These are phyloP conservation scores for Proteles cristata DNA, from an alignment of 2,113 vertebrate genomes.

Conservation along the genomic window DNA sequence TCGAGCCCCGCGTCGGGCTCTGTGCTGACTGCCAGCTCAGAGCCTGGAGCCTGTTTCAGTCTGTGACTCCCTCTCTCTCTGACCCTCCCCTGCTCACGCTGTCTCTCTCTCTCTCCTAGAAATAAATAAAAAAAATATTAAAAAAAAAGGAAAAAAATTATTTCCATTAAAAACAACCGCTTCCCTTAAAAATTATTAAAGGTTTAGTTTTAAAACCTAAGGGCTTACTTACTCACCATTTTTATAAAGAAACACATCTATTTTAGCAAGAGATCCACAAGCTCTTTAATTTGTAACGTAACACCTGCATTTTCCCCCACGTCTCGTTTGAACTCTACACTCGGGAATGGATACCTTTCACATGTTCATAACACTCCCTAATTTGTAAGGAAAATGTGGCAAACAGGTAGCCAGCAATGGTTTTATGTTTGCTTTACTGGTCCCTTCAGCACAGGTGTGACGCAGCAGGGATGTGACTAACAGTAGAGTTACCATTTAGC, in stretches of 20 bases:
- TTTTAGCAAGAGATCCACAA: background rate
- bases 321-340: background rate
- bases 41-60: no score
- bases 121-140: no score
- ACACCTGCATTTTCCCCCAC: background rate
- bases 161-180: background rate
- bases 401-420: background rate
- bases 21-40: no score
- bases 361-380: background rate
- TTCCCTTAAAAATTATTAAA: background rate
- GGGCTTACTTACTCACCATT: background rate
- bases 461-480: background rate
- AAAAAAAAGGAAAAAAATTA: no score
- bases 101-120: no score
- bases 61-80: no score
- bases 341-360: background rate
- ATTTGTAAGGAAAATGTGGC: background rate
- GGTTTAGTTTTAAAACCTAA: background rate
- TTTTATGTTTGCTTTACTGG: background rate
- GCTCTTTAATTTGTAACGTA: background rate
- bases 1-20: no score
- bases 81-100: no score
- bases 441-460: no score
- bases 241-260: background rate
- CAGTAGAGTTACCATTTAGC: background rate